Percentiles rank a stretch among this genome's conserved stretches.
phyloP scores from a whole-genome alignment of 2,888 invertebrate genomes.

The Ganaspis brasiliensis region DNA sequence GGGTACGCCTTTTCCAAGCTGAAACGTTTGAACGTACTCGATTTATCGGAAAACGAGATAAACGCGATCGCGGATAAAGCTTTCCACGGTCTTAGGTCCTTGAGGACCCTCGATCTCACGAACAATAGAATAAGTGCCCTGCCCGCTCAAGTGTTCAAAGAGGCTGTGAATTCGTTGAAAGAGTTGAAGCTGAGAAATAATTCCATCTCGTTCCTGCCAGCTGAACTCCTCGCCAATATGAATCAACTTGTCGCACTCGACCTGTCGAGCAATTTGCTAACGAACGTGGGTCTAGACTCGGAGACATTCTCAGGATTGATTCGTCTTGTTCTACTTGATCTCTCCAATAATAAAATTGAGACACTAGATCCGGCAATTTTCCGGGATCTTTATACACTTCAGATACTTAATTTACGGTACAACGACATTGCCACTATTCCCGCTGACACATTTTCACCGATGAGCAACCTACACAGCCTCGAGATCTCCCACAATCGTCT shows the following conservation, averaged over 20 bases:
- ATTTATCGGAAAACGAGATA: conserved; percentile 94
- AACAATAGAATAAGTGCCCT: conserved; percentile 94
- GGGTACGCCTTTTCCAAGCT: conserved; percentile 91
- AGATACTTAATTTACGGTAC: conserved; percentile 92
- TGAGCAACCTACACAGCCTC: conserved; percentile 95
- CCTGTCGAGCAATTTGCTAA: conserved; percentile 91
- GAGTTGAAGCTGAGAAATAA: conserved; percentile 96
- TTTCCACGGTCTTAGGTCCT: conserved; percentile 88
- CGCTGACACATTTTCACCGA: conserved; percentile 93
- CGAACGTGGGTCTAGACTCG: conserved; percentile 92
- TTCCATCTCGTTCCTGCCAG: conserved; percentile 92
- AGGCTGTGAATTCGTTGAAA: conserved; percentile 89
- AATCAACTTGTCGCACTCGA: conserved; percentile 93
- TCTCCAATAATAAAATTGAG: conserved; percentile 92
- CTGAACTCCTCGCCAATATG: conserved; percentile 91
- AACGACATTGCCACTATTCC: conserved; percentile 92
- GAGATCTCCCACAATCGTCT: conserved; percentile 93
- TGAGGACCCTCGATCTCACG: conserved; percentile 93
- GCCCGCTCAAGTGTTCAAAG: conserved; percentile 92
- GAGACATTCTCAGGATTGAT: conserved; percentile 94
- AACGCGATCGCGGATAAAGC: conserved; percentile 93
- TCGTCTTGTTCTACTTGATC: conserved; percentile 91
- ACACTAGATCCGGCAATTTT: conserved; percentile 92
- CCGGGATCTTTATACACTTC: conserved; percentile 92
- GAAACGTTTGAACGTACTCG: conserved; percentile 89